phyloP scores from a whole-genome alignment of 2,888 invertebrate species.

The Laspeyria flexula region DNA sequence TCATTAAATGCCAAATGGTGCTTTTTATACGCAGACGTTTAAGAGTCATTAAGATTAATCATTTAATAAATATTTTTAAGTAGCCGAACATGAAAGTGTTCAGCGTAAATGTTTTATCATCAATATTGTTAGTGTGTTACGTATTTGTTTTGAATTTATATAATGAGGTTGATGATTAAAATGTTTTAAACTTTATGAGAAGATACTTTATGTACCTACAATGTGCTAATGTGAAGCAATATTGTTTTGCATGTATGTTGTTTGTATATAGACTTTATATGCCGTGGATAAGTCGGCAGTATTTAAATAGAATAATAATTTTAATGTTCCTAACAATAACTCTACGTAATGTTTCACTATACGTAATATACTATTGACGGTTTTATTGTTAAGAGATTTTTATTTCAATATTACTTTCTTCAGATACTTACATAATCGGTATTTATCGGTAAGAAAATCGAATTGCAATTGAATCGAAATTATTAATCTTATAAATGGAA shows the following conservation, averaged over 20 bases:
- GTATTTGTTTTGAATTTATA: background rate
- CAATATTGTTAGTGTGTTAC: background rate
- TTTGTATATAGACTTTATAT: too few relatives aligned
- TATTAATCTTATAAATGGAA: too few relatives aligned
- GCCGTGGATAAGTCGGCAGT: too few relatives aligned
- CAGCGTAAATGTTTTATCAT: background rate
- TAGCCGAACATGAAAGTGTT: constrained; percentile 2
- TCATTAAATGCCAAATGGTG: constrained; percentile 45
- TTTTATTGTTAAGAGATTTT: too few relatives aligned
- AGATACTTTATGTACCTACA: background rate
- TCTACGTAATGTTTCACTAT: too few relatives aligned
- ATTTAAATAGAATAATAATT: too few relatives aligned
- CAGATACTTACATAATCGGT: too few relatives aligned
- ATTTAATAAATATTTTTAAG: constrained; percentile 10
- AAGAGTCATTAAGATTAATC: constrained; percentile 25
- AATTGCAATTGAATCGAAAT: too few relatives aligned
- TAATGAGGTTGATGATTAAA: background rate
- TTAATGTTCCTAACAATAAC: too few relatives aligned
- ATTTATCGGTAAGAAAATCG: too few relatives aligned
- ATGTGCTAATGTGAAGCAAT: background rate
- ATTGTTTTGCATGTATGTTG: background rate
- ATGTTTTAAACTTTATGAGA: background rate
- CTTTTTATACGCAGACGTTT: constrained; percentile 38
- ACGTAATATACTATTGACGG: too few relatives aligned
- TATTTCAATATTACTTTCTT: too few relatives aligned